A percentile compares a stretch with the other conserved stretches of the same genome.
Evolutionary conservation across 2,888 invertebrate genomes (phyloP).

Genomic region (Apomyelois bistriatella): DNA sequence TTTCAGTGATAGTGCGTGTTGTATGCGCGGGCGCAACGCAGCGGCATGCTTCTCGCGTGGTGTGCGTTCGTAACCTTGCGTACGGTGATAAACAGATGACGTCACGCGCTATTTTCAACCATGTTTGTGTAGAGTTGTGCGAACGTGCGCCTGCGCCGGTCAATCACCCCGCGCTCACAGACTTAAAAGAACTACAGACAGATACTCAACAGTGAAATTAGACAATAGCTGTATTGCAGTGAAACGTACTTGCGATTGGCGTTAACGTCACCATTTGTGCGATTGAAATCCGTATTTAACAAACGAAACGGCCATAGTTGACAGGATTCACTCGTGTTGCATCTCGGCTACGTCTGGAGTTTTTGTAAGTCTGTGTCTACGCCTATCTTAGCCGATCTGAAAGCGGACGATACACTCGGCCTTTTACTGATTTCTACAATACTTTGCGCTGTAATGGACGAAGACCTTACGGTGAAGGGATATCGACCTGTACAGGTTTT

Average conservation of each 20-base stretch:
- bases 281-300: too few species aligned
- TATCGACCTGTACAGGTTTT: not conserved
- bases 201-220: too few species aligned
- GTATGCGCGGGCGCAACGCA: not conserved
- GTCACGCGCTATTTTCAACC: conserved; percentile 68
- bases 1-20: not conserved
- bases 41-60: conserved; percentile 45
- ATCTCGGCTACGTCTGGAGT: too few species aligned
- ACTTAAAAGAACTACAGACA: too few species aligned
- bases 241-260: too few species aligned
- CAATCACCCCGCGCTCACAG: conserved; percentile 56
- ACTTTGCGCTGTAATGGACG: conserved; percentile 10
- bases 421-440: conserved; percentile 35
- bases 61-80: conserved; percentile 69
- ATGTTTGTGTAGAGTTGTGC: conserved; percentile 50
- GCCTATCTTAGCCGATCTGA: conserved; percentile 54
- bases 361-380: too few species aligned
- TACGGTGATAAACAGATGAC: conserved; percentile 76
- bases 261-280: too few species aligned
- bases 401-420: conserved; percentile 43
- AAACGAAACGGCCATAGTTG: too few species aligned
- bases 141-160: conserved; percentile 59
- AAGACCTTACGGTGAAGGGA: conserved; percentile 5
- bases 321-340: too few species aligned
- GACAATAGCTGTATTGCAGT: too few species aligned